Evolutionary conservation across 2,113 vertebrate genomes (phyloP).

Genomic region (Colaptes auratus): DNA sequence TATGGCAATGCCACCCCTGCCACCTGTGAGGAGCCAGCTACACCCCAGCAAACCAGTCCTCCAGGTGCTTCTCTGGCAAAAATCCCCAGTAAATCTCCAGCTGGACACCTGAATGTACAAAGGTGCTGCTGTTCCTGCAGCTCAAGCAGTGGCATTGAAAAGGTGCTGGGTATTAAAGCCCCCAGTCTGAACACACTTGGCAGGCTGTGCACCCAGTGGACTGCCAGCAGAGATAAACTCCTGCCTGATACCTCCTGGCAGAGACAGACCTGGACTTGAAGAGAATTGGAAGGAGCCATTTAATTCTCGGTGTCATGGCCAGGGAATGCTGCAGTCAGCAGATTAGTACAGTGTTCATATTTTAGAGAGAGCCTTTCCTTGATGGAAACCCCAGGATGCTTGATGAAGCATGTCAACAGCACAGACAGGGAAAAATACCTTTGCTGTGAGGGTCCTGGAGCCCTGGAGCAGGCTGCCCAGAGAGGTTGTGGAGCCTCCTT

Average conservation of each 20-base stretch:
- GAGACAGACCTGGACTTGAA: not conserved
- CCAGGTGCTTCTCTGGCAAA: not conserved
- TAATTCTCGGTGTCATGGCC: not conserved
- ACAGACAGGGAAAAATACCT: too few species aligned
- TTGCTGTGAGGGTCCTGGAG: too few species aligned
- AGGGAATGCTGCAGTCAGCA: not conserved
- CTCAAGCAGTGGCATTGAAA: rapidly evolving
- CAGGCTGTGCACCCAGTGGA: not conserved
- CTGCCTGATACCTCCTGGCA: not conserved
- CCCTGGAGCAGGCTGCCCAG: too few species aligned
- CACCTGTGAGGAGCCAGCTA: not conserved
- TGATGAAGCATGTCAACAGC: not conserved
- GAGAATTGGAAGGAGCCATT: not conserved
- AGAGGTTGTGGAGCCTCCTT: too few species aligned
- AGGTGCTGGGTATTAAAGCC: not conserved
- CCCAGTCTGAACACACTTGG: not conserved
- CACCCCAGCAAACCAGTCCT: not conserved
- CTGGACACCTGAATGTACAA: rapidly evolving
- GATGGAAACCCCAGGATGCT: not conserved
- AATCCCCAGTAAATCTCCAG: not conserved
- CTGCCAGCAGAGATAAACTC: not conserved
- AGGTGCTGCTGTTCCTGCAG: rapidly evolving
- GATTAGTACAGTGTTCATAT: rapidly evolving
- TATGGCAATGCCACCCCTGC: constrained; percentile 1
- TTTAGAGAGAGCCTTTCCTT: not conserved